Evolutionary conservation across 2,888 invertebrate genomes (phyloP).

Genomic region (Coenonympha glycerion): DNA sequence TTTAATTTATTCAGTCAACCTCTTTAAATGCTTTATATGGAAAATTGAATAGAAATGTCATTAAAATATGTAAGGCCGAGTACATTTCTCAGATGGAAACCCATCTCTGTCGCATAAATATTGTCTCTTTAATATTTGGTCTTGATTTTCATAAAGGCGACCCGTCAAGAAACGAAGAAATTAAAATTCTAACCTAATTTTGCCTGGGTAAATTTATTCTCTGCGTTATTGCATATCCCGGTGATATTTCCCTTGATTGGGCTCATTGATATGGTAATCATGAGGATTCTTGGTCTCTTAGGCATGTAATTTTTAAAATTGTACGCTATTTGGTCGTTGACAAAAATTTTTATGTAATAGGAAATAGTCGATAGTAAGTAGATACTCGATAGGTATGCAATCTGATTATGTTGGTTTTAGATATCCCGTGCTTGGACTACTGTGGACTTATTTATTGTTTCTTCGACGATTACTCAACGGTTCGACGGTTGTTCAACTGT

Average conservation of each 20-base stretch:
- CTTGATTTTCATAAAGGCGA: constrained; percentile 43
- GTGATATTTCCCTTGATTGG: constrained; percentile 50
- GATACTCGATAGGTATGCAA: too few species aligned
- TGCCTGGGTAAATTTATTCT: constrained; percentile 53
- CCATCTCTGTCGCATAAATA: constrained; percentile 22
- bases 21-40: not conserved
- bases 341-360: too few species aligned
- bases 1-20: not conserved
- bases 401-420: too few species aligned
- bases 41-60: not conserved
- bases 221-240: constrained; percentile 38
- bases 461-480: too few species aligned
- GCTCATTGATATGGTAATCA: constrained; percentile 41
- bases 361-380: too few species aligned
- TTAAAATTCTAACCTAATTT: constrained; percentile 55
- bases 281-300: constrained; percentile 37
- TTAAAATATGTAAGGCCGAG: not conserved
- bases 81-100: constrained; percentile 3
- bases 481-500: not conserved
- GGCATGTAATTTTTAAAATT: not conserved
- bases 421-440: too few species aligned
- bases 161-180: constrained; percentile 39
- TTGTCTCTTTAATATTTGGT: constrained; percentile 41
- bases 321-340: not conserved
- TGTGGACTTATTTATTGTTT: too few species aligned